Percentiles rank a stretch among this genome's conserved stretches.
Conservation (phyloP, 2,888 invertebrate genomes). For the Papilio elwesi region DNA sequence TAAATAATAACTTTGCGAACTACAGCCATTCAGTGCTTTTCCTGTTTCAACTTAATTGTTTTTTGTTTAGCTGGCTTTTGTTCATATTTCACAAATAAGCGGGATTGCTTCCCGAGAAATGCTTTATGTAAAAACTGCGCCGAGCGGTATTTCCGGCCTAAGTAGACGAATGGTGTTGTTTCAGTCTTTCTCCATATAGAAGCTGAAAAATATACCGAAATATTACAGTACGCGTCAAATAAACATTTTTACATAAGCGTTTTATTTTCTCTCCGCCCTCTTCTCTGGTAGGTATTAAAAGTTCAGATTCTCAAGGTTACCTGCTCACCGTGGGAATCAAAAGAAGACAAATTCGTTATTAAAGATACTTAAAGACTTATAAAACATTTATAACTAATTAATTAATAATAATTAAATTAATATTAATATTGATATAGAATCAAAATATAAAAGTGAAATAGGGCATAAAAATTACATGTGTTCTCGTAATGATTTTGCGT, state of each 20-base stretch:
- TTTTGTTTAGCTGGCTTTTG: slow-evolving; percentile 38
- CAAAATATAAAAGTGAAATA: too few species aligned
- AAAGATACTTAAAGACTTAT: too few species aligned
- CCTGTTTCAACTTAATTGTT: slow-evolving; percentile 37
- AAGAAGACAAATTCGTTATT: too few species aligned
- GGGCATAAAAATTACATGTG: too few species aligned
- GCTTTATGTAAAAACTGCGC: slow-evolving; percentile 37
- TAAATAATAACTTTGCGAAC: slow-evolving; percentile 32
- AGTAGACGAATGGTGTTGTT: slow-evolving; percentile 38
- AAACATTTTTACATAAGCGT: slow-evolving; percentile 22
- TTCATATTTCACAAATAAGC: slow-evolving; percentile 37
- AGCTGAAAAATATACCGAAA: slow-evolving; percentile 23
- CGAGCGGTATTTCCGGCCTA: slow-evolving; percentile 33
- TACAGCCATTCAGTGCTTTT: slow-evolving; percentile 33
- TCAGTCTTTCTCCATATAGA: slow-evolving; percentile 29
- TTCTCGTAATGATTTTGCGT: too few species aligned
- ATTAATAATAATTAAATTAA: too few species aligned
- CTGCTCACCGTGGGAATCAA: not conserved
- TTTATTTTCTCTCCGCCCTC: not conserved
- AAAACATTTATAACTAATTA: too few species aligned
- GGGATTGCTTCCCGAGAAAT: slow-evolving; percentile 37
- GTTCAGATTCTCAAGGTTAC: slow-evolving; percentile 18
- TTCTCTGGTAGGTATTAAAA: not conserved
- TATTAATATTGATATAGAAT: too few species aligned
- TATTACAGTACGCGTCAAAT: slow-evolving; percentile 19